Evolutionary conservation across 2,888 invertebrate species (phyloP).

Genomic region (Unio pictorum): DNA sequence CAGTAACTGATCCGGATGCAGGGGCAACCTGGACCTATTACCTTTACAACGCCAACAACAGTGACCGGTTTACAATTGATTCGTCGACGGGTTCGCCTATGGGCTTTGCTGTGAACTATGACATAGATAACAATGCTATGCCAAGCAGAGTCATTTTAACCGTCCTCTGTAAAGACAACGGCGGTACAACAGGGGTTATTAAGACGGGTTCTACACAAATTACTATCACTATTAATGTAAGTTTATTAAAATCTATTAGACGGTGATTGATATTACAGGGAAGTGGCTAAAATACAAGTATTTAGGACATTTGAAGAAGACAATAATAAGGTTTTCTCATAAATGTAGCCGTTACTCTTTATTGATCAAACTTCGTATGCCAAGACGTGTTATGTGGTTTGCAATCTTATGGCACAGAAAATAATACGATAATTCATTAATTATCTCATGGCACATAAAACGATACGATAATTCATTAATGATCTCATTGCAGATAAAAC

Average conservation of each 20-base stretch:
- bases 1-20: neutral
- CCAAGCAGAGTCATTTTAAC: conserved; percentile 22
- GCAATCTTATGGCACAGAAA: too few relatives aligned
- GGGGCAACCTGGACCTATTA: conserved; percentile 7
- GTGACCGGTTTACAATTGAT: conserved; percentile 27
- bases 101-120: conserved; percentile 4
- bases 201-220: conserved; percentile 12
- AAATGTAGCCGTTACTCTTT: too few relatives aligned
- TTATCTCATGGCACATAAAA: too few relatives aligned
- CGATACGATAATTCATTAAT: too few relatives aligned
- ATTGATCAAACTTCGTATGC: too few relatives aligned
- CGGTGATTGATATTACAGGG: too few relatives aligned
- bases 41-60: conserved; percentile 15
- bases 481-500: too few relatives aligned
- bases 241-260: neutral
- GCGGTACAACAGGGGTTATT: conserved; percentile 6
- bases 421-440: too few relatives aligned
- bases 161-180: conserved; percentile 23
- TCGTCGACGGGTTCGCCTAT: conserved; percentile 10
- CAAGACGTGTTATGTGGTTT: too few relatives aligned
- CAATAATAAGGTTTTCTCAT: too few relatives aligned
- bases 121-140: conserved; percentile 18
- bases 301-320: too few relatives aligned
- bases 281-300: too few relatives aligned
- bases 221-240: conserved; percentile 14